Percentiles rank a stretch among this genome's conserved stretches.
These are phyloP conservation scores for Cirrhinus mrigala DNA, from an alignment of 2,797 vertebrate genomes.

Conservation along the genomic window DNA sequence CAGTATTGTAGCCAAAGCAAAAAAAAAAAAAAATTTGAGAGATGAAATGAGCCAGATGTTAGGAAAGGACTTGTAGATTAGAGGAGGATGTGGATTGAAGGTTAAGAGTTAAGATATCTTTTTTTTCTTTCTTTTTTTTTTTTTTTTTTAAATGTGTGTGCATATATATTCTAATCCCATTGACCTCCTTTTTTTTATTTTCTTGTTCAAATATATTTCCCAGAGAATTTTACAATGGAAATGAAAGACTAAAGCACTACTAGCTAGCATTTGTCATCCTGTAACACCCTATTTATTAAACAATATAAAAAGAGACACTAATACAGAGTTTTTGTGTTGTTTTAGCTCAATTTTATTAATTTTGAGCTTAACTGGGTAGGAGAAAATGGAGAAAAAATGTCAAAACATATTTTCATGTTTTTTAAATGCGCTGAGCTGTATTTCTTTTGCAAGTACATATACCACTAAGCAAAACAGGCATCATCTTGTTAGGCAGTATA, in stretches of 20 bases:
- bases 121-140: constrained; percentile 3
- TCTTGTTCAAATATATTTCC: background rate
- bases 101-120: background rate
- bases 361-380: background rate
- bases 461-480: constrained; percentile 6
- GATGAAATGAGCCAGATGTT: constrained; percentile 37
- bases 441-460: background rate
- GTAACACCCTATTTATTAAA: constrained; percentile 22
- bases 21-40: background rate
- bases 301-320: background rate
- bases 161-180: constrained; percentile 26
- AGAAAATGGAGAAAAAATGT: background rate
- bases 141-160: background rate
- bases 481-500: background rate
- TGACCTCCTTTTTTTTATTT: constrained; percentile 30
- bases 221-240: background rate
- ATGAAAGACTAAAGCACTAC: constrained; percentile 22
- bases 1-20: constrained; percentile 25
- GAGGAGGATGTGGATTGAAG: no score
- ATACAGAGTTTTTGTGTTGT: background rate
- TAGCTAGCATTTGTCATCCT: constrained; percentile 21
- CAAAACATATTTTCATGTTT: no score
- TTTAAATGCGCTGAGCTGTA: background rate
- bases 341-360: constrained; percentile 36
- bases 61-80: constrained; percentile 33